These are phyloP conservation scores for Ptychobarbus kaznakovi DNA, from an alignment of 2,797 vertebrate species.

Conservation along the genomic window DNA sequence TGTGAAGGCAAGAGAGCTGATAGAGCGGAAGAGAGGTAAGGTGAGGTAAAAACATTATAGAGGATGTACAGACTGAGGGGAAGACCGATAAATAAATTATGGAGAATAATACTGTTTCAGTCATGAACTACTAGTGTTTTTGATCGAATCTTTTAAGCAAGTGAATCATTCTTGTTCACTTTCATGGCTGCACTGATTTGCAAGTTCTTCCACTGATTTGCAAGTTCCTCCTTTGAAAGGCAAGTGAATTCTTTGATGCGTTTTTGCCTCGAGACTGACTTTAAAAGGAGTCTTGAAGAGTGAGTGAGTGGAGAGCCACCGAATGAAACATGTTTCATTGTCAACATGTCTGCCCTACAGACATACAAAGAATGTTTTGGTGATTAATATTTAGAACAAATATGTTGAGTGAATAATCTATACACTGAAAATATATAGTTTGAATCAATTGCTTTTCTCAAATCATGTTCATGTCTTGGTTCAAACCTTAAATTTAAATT, in stretches of 20 bases:
- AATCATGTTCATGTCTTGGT: neutral
- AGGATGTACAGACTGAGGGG: neutral
- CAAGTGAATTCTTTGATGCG: neutral
- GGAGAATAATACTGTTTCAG: neutral
- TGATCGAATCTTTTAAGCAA: neutral
- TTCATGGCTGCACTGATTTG: neutral
- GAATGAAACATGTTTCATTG: neutral
- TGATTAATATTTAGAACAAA: neutral
- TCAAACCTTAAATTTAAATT: neutral
- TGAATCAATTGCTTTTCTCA: neutral
- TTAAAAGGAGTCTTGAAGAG: neutral
- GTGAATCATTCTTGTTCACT: neutral
- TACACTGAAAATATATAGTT: neutral
- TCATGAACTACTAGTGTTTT: neutral
- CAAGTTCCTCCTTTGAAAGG: neutral
- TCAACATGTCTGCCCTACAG: too few species aligned
- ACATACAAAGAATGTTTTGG: neutral
- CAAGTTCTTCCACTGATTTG: neutral
- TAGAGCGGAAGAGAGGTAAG: slow-evolving; percentile 13
- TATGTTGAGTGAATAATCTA: neutral
- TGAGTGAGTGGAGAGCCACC: neutral
- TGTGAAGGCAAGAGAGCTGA: slow-evolving; percentile 10
- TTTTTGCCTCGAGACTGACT: neutral
- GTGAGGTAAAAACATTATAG: slow-evolving; percentile 22
- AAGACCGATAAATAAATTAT: neutral